These are phyloP conservation scores for Drosophila rufa DNA, from an alignment of 1,140 invertebrate species.

Conservation along the genomic window DNA sequence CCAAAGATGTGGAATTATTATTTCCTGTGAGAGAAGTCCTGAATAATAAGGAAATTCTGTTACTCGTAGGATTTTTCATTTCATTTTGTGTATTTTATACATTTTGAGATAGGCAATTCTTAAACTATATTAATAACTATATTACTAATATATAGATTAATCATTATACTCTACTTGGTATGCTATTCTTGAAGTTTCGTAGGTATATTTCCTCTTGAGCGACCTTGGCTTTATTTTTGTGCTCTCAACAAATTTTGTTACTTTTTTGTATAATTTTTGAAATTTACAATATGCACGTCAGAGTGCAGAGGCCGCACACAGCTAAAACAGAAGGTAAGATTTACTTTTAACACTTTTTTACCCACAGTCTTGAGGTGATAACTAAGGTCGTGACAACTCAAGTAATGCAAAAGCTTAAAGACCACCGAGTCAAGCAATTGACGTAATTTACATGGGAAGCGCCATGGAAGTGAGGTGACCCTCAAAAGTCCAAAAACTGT, in stretches of 20 bases:
- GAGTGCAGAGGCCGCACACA: background rate
- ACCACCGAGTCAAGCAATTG: conserved; percentile 40
- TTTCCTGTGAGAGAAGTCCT: conserved; percentile 18
- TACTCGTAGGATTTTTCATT: too few relatives aligned
- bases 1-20: conserved; percentile 2
- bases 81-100: background rate
- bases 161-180: too few relatives aligned
- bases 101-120: too few relatives aligned
- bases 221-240: background rate
- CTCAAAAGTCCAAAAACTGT: conserved; percentile 33
- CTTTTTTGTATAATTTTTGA: conserved; percentile 12
- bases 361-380: conserved; percentile 23
- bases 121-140: too few relatives aligned
- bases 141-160: too few relatives aligned
- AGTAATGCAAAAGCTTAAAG: conserved; percentile 48
- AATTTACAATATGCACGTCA: conserved; percentile 17
- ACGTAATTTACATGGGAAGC: conserved; percentile 55
- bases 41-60: background rate
- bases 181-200: too few relatives aligned
- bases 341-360: conserved; percentile 47
- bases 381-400: conserved; percentile 34
- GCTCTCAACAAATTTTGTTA: background rate
- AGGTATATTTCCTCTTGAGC: background rate
- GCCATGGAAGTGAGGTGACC: conserved; percentile 33
- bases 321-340: conserved; percentile 9